Evolutionary conservation across 2,113 vertebrate genomes (phyloP).

Genomic region (Crotalus helleri): DNA sequence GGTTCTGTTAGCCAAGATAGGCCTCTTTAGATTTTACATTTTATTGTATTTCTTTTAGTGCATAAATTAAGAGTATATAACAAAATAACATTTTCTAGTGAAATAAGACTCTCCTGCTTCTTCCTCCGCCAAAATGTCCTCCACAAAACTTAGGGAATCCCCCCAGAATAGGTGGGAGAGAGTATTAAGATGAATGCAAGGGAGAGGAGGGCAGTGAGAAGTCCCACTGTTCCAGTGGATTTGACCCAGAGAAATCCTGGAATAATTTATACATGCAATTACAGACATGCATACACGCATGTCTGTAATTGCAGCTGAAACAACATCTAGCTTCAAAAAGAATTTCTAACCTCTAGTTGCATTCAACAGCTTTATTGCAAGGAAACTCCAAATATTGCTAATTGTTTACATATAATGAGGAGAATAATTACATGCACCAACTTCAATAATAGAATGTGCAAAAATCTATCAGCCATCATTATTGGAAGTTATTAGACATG

Average conservation of each 20-base stretch:
- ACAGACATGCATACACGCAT: neutral
- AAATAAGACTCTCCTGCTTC: neutral
- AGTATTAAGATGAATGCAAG: neutral
- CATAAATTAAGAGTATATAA: constrained; percentile 27
- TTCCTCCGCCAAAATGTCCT: neutral
- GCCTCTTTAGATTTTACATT: constrained; percentile 23
- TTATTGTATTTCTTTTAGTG: constrained; percentile 7
- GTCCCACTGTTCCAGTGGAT: neutral
- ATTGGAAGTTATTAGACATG: constrained; percentile 99
- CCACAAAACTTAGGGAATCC: neutral
- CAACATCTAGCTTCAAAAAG: constrained; percentile 59
- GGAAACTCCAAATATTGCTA: constrained; percentile 87
- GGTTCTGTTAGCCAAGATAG: constrained; percentile 42
- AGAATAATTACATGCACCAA: constrained; percentile 99
- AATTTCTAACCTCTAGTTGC: constrained; percentile 64
- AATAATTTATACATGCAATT: constrained; percentile 9
- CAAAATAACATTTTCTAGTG: neutral
- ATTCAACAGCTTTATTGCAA: constrained; percentile 83
- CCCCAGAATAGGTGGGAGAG: neutral
- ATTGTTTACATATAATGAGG: constrained; percentile 98
- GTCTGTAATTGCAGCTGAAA: constrained; percentile 42
- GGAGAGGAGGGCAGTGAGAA: neutral
- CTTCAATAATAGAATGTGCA: constrained; percentile 99
- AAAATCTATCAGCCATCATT: constrained; percentile 99
- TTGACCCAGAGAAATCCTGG: constrained; percentile 24